Evolutionary conservation across 1,140 invertebrate species (phyloP), one percentile per base, ranked within the genome.

Genomic region (Dermatophagoides farinae): DNA sequence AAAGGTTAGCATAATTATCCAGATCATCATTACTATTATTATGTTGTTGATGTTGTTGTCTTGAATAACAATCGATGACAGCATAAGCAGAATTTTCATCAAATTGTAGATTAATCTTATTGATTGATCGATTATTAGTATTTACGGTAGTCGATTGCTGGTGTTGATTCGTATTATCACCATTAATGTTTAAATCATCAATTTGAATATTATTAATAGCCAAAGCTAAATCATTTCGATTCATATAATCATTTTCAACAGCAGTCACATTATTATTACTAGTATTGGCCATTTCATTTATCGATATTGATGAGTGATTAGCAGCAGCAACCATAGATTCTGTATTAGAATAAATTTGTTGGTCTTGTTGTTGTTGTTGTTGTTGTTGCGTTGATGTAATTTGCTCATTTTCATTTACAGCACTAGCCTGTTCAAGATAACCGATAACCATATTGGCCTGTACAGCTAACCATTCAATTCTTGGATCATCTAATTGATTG

Each of bases 371-470:
- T 20, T 55, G 1, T 23, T 55, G 31, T 23, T 38, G 31, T 14
- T 55, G 31, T 55, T 55, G 31, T 55, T 55, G 53, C 6, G 23
- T 25, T 11, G 53, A 55, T n/a, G 14, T 5, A 4, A 4, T 4
- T 4, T 5, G 23, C 6, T 31, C 14, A 55, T 14, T 11, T 38
- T 47, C 18, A 47, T 31, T 31, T 31, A 31, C 2, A 50, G 22
- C 23, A 23, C 37, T 54, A 14, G 61, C 61, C 31, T 61, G 60
- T 59, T 62, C 83, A 65, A 97, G 78, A 74, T 97, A 97, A 65
- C 95, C 89, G 70, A 88, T 81, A 68, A 97, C 77, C 92, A 97
- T 97, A 62, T 82, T 82, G 75, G 95, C 88, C 75, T 97, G 92
- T 69, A 93, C 84, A 64, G 81, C 82, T 67, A 90, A 80, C 90